phyloP scores from a whole-genome alignment of 53 echinoderm and acorn worm genomes.

The Mesocentrotus franciscanus region DNA sequence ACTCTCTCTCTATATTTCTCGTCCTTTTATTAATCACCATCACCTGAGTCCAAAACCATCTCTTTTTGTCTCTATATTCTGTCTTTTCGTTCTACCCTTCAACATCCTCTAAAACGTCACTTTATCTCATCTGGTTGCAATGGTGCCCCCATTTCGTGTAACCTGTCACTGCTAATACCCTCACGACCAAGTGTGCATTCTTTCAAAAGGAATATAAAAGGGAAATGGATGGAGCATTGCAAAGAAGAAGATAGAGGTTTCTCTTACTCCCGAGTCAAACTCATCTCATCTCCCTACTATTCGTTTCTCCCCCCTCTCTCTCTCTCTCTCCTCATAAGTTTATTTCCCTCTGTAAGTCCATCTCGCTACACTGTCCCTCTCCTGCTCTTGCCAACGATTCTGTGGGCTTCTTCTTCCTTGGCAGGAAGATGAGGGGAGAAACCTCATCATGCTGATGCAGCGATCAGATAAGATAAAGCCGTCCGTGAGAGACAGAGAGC shows the following conservation, averaged over 20 bases:
- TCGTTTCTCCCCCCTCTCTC: background rate
- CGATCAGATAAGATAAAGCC: constrained; percentile 62
- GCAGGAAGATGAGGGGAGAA: constrained; percentile 38
- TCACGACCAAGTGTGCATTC: constrained; percentile 24
- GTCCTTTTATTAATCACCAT: constrained; percentile 28
- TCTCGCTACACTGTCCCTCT: background rate
- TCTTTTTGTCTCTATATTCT: constrained; percentile 16
- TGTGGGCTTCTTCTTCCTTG: constrained; percentile 2
- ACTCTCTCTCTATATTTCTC: background rate
- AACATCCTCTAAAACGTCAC: constrained; percentile 9
- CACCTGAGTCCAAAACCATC: constrained; percentile 42
- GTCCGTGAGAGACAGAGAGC: constrained; percentile 55
- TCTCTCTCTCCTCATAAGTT: background rate
- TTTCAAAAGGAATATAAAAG: background rate
- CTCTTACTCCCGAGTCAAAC: constrained; percentile 9
- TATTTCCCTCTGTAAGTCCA: constrained; percentile 16
- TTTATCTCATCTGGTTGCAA: background rate
- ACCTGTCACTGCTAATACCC: constrained; percentile 49
- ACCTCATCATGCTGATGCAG: constrained; percentile 62
- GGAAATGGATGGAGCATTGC: constrained; percentile 1
- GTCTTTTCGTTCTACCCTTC: constrained; percentile 14
- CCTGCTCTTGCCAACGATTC: background rate
- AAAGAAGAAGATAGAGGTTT: constrained; percentile 13
- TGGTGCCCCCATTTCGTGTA: constrained; percentile 35
- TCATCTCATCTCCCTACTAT: background rate